These are phyloP conservation scores for Coregonus clupeaformis DNA, from an alignment of 2,113 vertebrate genomes.

Conservation along the genomic window DNA sequence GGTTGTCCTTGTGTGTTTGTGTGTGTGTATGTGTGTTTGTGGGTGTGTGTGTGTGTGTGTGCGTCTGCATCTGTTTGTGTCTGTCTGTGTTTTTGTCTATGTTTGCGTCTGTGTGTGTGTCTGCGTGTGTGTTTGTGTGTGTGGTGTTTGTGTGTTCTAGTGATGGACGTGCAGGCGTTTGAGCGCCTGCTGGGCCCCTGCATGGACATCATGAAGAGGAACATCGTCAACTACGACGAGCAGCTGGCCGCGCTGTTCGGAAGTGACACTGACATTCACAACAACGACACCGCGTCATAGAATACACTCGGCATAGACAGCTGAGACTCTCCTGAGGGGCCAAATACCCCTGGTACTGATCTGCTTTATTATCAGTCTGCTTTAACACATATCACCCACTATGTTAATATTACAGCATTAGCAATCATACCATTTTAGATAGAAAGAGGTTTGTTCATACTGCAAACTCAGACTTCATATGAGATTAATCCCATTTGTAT, in stretches of 20 bases:
- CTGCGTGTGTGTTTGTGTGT: constrained; percentile 14
- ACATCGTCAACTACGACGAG: constrained; percentile 84
- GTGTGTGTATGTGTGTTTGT: no score
- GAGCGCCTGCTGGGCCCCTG: constrained; percentile 88
- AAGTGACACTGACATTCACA: constrained; percentile 80
- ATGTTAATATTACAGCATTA: not conserved
- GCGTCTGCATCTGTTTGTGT: no score
- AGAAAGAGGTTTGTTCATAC: not conserved
- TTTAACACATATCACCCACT: not conserved
- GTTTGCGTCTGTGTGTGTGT: not conserved
- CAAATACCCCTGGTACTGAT: not conserved
- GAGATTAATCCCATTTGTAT: not conserved
- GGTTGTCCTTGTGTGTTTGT: no score
- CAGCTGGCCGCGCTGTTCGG: constrained; percentile 83
- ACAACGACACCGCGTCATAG: constrained; percentile 77
- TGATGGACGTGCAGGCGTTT: constrained; percentile 87
- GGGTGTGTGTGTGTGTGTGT: no score
- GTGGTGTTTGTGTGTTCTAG: constrained; percentile 55
- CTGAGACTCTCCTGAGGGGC: constrained; percentile 32
- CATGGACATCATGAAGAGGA: constrained; percentile 90
- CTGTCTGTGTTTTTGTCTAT: no score
- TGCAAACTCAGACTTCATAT: not conserved
- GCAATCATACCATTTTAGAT: not conserved
- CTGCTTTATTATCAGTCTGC: not conserved
- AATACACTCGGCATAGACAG: constrained; percentile 30